Evolutionary conservation across 2,113 vertebrate species (phyloP), one percentile per base, ranked within the genome.

Genomic region (Stictonetta naevosa): DNA sequence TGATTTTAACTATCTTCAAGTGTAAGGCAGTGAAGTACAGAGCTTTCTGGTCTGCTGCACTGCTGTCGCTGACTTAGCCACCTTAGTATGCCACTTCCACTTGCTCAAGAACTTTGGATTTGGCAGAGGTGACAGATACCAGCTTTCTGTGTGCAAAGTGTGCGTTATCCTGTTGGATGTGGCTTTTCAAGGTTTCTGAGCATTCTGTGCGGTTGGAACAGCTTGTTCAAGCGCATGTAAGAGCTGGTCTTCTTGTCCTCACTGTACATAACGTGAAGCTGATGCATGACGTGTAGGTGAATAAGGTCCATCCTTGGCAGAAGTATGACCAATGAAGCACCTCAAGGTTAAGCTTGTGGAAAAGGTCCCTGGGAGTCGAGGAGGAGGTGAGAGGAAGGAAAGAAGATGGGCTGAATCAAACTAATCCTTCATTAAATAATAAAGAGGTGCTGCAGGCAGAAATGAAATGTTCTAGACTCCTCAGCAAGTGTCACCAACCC

Each of bases 91-190:
- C 67, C n/a, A 31, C 75, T 78, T 86, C 86, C 22, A 18, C 25
- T 63, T 75, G 56, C 0, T 1, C 68, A 60, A 74, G 76, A 0
- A 3, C 23, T 16, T 16, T 74, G 46, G n/a, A n/a, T 82, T 63
- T 60, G 50, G n/a, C 46, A 22, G 42, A 82, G n/a, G 28, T 5
- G 5, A 26, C n/a, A 66, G n/a, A 46, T 42, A 64, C 55, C 55
- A 75, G 31, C 60, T 79, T 46, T 84, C 74, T n/a, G 53, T 1
- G 0, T 20, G 26, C 18, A 48, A 0, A 20, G 40, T 86, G n/a
- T 67, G 81, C 78, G 74, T 63, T 78, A 59, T 4, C 10, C 5
- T 6, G 1, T 60, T 88, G 73, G 56, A 93, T 48, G 22, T 48
- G 46, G 46, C 46, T 22, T 20, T 48, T 21, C 46, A 48, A 48